Percentiles rank a stretch among this genome's conserved stretches.
These are phyloP conservation scores for Teleogryllus occipitalis DNA, from an alignment of 1,140 invertebrate genomes.

Conservation along the genomic window DNA sequence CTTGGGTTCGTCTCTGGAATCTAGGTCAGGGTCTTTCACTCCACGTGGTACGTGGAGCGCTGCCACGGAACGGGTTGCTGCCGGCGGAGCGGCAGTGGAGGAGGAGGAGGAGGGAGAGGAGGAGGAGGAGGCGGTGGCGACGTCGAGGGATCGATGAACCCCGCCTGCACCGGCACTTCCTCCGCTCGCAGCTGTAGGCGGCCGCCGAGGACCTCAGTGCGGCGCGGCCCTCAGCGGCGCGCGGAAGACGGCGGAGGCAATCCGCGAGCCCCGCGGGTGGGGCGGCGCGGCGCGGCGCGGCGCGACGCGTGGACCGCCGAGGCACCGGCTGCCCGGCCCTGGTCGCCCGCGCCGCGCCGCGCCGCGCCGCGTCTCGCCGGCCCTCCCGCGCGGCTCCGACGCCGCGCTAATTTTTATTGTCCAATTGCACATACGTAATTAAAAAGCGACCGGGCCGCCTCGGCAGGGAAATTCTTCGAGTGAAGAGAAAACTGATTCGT, in stretches of 20 bases:
- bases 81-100: background rate
- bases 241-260: too few species aligned
- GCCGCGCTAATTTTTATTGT: too few species aligned
- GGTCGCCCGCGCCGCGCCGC: too few species aligned
- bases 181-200: too few species aligned
- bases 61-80: background rate
- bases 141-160: background rate
- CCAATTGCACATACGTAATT: too few species aligned
- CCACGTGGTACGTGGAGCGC: slow-evolving; percentile 12
- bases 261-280: too few species aligned
- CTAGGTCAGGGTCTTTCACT: slow-evolving; percentile 17
- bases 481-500: background rate
- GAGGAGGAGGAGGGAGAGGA: too few species aligned
- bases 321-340: background rate
- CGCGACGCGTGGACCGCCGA: background rate
- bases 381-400: background rate
- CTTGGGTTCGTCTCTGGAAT: slow-evolving; percentile 17
- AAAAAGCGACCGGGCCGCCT: background rate
- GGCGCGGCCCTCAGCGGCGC: too few species aligned
- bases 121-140: too few species aligned
- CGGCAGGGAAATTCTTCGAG: background rate
- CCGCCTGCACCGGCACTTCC: background rate
- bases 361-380: too few species aligned
- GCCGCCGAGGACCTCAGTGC: too few species aligned
- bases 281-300: too few species aligned